Percentiles rank a stretch among this genome's conserved stretches.
These are phyloP conservation scores for Cherax destructor DNA, from an alignment of 1,140 invertebrate genomes.

Conservation along the genomic window DNA sequence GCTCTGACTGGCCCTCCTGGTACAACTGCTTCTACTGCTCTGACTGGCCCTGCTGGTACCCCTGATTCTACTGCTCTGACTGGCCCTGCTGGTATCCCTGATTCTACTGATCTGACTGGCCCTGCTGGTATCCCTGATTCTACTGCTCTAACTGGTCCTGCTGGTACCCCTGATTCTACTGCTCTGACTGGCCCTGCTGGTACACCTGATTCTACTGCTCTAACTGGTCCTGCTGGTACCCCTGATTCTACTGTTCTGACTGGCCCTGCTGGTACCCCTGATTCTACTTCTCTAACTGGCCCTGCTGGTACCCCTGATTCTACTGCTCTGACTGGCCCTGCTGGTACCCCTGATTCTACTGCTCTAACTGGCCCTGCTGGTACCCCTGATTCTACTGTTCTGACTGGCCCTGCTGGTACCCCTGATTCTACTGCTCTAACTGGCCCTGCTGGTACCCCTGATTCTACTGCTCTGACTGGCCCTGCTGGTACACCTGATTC, in stretches of 20 bases:
- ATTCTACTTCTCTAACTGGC: not conserved
- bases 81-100: not conserved
- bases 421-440: not conserved
- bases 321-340: not conserved
- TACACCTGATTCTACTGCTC: not conserved
- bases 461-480: not conserved
- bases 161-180: not conserved
- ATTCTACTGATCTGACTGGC: not conserved
- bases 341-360: not conserved
- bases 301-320: no score
- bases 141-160: not conserved
- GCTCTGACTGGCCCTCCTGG: not conserved
- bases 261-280: not conserved
- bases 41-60: not conserved
- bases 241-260: not conserved
- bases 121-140: not conserved
- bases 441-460: not conserved
- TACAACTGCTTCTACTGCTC: not conserved
- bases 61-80: not conserved
- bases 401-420: not conserved
- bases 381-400: not conserved
- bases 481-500: not conserved
- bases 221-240: not conserved
- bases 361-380: not conserved
- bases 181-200: not conserved